phyloP scores from a whole-genome alignment of 2,113 vertebrate species.

The Sterrhoptilus dennistouni region DNA sequence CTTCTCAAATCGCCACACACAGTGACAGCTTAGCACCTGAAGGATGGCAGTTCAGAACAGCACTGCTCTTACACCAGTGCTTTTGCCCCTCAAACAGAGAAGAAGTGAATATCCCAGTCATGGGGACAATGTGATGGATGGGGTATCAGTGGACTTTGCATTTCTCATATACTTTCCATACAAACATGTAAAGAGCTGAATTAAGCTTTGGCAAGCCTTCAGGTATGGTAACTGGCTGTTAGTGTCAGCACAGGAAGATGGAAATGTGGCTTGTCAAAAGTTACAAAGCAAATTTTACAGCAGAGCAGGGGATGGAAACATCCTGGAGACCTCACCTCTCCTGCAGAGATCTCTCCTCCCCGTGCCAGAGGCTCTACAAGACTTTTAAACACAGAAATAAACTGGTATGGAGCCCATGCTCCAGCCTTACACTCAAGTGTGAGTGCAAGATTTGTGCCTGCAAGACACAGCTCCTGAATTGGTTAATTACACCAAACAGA shows the following conservation, averaged over 20 bases:
- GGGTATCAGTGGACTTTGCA: neutral
- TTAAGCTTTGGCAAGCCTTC: neutral
- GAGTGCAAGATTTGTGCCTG: neutral
- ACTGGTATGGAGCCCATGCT: neutral
- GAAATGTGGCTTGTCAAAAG: neutral
- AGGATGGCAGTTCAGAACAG: neutral
- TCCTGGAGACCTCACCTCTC: neutral
- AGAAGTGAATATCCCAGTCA: neutral
- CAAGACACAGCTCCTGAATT: neutral
- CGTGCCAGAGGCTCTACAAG: neutral
- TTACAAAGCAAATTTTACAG: neutral
- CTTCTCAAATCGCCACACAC: neutral
- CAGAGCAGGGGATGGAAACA: neutral
- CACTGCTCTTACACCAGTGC: neutral
- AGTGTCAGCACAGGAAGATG: neutral
- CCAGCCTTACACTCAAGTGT: neutral
- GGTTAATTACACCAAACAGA: neutral
- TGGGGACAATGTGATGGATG: neutral
- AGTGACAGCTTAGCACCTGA: constrained; percentile 25
- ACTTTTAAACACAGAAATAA: neutral
- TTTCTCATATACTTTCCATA: neutral
- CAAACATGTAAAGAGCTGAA: neutral
- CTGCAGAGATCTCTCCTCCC: neutral
- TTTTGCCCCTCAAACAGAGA: neutral
- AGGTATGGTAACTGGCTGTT: neutral